phyloP scores from a whole-genome alignment of 1,140 invertebrate species.

The Camponotus pennsylvanicus region DNA sequence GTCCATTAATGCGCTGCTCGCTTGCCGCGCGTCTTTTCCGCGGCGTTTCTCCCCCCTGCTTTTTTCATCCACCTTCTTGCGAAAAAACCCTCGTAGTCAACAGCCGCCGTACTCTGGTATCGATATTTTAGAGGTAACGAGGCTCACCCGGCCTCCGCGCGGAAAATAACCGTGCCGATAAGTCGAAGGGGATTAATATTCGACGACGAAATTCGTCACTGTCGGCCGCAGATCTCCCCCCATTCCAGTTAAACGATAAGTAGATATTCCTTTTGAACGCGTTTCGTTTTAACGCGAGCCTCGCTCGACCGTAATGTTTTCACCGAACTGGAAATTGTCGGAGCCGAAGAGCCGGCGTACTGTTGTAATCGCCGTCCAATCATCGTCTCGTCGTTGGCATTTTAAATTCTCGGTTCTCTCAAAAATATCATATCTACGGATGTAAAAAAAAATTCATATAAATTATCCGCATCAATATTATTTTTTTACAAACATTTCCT shows the following conservation, averaged over 20 bases:
- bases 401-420: neutral
- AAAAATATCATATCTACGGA: neutral
- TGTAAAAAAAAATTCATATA: neutral
- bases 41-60: neutral
- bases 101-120: slow-evolving; percentile 44
- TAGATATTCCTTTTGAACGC: slow-evolving; percentile 52
- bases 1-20: slow-evolving; percentile 62
- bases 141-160: slow-evolving; percentile 33
- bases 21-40: slow-evolving; percentile 12
- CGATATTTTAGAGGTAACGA: slow-evolving; percentile 74
- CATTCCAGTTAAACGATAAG: slow-evolving; percentile 48
- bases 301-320: slow-evolving; percentile 19
- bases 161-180: slow-evolving; percentile 57
- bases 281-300: slow-evolving; percentile 44
- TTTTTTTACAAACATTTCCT: neutral
- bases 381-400: slow-evolving; percentile 4
- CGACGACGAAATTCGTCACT: slow-evolving; percentile 73
- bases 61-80: neutral
- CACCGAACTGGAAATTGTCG: slow-evolving; percentile 28
- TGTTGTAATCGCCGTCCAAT: slow-evolving; percentile 4
- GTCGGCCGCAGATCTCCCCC: slow-evolving; percentile 58
- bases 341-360: slow-evolving; percentile 1
- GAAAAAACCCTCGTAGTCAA: slow-evolving; percentile 27
- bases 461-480: neutral
- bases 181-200: slow-evolving; percentile 71